A percentile compares a stretch with the other conserved stretches of the same genome.
These are phyloP conservation scores for Deilephila elpenor DNA, from an alignment of 2,888 invertebrate species.

Conservation along the genomic window DNA sequence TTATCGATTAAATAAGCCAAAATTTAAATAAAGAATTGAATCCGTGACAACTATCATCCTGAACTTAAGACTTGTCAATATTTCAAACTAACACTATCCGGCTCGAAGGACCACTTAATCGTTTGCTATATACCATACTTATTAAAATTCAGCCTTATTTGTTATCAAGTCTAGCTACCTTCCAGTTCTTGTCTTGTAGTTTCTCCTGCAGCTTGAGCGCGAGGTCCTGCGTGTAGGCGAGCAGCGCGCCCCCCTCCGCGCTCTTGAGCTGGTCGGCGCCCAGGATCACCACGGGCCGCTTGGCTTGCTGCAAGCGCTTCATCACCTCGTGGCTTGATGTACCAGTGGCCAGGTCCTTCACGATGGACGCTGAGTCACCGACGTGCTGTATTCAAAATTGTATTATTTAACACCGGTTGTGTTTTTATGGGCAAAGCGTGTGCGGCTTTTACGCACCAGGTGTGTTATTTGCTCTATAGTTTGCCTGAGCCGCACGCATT, in stretches of 20 bases:
- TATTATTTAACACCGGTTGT: not conserved
- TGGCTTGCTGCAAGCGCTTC: slow-evolving; percentile 89
- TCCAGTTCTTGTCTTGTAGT: slow-evolving; percentile 81
- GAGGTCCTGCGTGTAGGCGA: slow-evolving; percentile 90
- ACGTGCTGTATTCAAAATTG: slow-evolving; percentile 85
- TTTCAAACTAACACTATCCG: not conserved
- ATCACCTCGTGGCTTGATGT: slow-evolving; percentile 80
- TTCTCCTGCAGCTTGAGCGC: slow-evolving; percentile 85
- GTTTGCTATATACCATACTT: no score
- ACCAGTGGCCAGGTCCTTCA: slow-evolving; percentile 91
- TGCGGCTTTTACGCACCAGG: no score
- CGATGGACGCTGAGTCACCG: slow-evolving; percentile 90
- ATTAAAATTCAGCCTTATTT: no score
- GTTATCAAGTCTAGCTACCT: slow-evolving; percentile 57
- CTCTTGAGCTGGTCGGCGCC: slow-evolving; percentile 94
- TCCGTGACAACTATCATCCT: no score
- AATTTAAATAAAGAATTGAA: no score
- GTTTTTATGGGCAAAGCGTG: no score
- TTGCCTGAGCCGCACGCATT: no score
- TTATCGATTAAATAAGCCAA: no score
- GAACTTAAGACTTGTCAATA: not conserved
- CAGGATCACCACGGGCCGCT: slow-evolving; percentile 96
- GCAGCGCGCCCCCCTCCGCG: slow-evolving; percentile 90
- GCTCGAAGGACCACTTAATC: no score
- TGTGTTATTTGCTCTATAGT: no score